Percentiles rank a stretch among this genome's conserved stretches.
Conservation (phyloP, 2,797 vertebrate species). For the Artibeus lituratus region DNA sequence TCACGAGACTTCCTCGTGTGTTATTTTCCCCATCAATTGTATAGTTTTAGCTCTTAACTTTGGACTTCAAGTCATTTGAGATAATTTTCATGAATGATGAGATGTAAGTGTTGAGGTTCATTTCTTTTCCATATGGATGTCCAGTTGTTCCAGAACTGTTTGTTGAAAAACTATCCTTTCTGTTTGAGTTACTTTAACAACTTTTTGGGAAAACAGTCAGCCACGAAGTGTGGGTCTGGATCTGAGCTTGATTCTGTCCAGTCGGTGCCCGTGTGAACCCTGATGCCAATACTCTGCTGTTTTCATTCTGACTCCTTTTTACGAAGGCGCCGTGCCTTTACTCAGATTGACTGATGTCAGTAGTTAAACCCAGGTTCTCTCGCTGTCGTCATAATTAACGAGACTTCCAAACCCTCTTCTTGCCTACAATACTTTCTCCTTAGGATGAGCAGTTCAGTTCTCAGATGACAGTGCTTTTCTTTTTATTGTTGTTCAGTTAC, state of each 20-base stretch:
- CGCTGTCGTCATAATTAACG: not conserved
- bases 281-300: not conserved
- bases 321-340: not conserved
- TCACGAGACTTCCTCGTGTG: not conserved
- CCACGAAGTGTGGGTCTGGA: not conserved
- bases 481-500: no score
- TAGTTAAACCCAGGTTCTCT: not conserved
- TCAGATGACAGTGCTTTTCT: no score
- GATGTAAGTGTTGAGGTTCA: not conserved
- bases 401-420: not conserved
- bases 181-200: not conserved
- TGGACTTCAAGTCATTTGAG: not conserved
- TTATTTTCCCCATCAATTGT: not conserved
- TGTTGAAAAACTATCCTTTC: not conserved
- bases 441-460: not conserved
- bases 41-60: not conserved
- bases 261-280: not conserved
- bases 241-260: not conserved
- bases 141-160: not conserved
- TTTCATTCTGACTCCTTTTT: not conserved
- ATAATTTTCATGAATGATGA: not conserved
- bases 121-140: not conserved
- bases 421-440: not conserved
- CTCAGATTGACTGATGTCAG: not conserved
- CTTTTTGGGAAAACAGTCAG: not conserved